Evolutionary conservation across 53 echinoderm and acorn worm species (phyloP).

Genomic region (Antedon mediterranea): DNA sequence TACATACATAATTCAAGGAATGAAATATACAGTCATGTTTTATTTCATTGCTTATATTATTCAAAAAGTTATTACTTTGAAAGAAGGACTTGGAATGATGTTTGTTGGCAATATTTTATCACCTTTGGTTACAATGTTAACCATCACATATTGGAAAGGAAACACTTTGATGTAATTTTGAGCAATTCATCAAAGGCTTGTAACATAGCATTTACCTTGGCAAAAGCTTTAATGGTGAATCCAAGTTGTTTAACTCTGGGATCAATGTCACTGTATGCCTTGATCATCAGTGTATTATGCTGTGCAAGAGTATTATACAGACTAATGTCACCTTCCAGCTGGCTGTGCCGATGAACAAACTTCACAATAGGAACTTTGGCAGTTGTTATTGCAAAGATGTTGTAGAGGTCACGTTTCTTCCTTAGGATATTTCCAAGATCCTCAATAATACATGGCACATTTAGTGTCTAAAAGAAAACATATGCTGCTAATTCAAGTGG

Average conservation of each 20-base stretch:
- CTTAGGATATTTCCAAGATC: slow-evolving; percentile 49
- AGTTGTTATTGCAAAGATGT: slow-evolving; percentile 56
- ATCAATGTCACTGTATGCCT: slow-evolving; percentile 54
- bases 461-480: slow-evolving; percentile 22
- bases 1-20: too few species aligned
- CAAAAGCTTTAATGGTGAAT: slow-evolving; percentile 63
- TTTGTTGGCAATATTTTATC: too few species aligned
- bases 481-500: too few species aligned
- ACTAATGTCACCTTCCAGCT: slow-evolving; percentile 82
- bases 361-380: slow-evolving; percentile 92
- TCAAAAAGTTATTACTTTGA: too few species aligned
- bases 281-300: slow-evolving; percentile 62
- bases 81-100: too few species aligned
- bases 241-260: slow-evolving; percentile 50
- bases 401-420: slow-evolving; percentile 39
- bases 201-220: slow-evolving; percentile 55
- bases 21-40: too few species aligned
- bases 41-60: too few species aligned
- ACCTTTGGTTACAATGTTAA: too few species aligned
- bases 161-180: too few species aligned
- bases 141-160: too few species aligned
- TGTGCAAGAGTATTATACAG: slow-evolving; percentile 91
- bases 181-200: too few species aligned
- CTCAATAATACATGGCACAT: slow-evolving; percentile 56
- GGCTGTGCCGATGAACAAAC: slow-evolving; percentile 48